These are phyloP conservation scores for Gymnoscopelus braueri DNA, from an alignment of 2,797 vertebrate species.

Conservation along the genomic window DNA sequence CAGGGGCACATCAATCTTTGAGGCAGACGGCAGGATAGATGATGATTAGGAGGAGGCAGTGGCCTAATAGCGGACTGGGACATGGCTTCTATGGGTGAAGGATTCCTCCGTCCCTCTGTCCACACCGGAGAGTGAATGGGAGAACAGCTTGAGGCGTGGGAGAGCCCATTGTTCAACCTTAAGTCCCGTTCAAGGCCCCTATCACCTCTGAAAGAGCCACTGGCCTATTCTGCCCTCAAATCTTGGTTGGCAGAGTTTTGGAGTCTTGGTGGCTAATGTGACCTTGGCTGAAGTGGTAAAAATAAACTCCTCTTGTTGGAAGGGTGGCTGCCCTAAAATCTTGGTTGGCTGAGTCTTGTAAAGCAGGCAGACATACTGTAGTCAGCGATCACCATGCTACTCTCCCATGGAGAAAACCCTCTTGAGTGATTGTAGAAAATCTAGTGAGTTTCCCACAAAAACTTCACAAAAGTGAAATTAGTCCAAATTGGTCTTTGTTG, in stretches of 20 bases:
- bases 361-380: no score
- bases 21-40: conserved; percentile 62
- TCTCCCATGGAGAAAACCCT: no score
- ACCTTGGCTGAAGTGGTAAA: conserved; percentile 38
- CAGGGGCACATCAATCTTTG: conserved; percentile 56
- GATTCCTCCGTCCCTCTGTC: conserved; percentile 47
- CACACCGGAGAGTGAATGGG: conserved; percentile 37
- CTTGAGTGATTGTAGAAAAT: no score
- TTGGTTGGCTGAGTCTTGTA: conserved; percentile 18
- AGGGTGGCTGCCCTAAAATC: conserved; percentile 10
- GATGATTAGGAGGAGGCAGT: conserved; percentile 53
- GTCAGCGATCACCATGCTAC: no score
- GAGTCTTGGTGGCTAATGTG: conserved; percentile 19
- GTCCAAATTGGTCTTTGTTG: no score
- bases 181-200: conserved; percentile 46
- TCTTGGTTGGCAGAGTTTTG: conserved; percentile 25
- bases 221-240: conserved; percentile 25
- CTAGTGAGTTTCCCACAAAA: no score
- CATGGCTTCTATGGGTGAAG: conserved; percentile 42
- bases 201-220: conserved; percentile 21
- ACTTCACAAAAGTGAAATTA: no score
- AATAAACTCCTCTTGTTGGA: neutral
- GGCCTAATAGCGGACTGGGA: conserved; percentile 45
- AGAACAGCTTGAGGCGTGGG: conserved; percentile 57
- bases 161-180: conserved; percentile 54